A percentile compares a stretch with the other conserved stretches of the same genome.
Conservation (phyloP, 1,140 invertebrate species). For the Musca domestica region DNA sequence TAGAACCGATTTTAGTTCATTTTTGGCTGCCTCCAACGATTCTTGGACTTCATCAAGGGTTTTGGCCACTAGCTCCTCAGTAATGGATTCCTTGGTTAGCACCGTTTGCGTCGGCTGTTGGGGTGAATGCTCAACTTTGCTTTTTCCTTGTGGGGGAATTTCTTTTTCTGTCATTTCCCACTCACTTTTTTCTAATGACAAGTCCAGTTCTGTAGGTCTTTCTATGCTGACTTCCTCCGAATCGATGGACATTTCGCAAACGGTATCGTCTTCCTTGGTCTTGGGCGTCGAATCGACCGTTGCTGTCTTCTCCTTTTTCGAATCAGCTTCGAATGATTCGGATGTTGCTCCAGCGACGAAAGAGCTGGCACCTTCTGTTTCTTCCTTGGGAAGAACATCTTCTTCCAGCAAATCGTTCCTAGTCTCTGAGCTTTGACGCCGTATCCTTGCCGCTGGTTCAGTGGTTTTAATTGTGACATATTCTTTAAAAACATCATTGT, state of each 20-base stretch:
- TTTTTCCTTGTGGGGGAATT: slow-evolving; percentile 37
- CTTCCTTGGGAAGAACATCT: slow-evolving; percentile 36
- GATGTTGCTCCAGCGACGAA: neutral
- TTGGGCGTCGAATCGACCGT: neutral
- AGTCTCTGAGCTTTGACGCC: slow-evolving; percentile 47
- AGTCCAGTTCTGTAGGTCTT: slow-evolving; percentile 35
- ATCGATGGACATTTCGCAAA: neutral
- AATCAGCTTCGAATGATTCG: neutral
- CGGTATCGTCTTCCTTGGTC: neutral
- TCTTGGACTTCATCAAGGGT: slow-evolving; percentile 70
- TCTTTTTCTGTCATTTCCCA: slow-evolving; percentile 50
- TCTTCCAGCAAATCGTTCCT: slow-evolving; percentile 46
- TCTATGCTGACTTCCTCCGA: neutral
- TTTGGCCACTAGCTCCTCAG: slow-evolving; percentile 56
- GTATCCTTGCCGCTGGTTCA: slow-evolving; percentile 34
- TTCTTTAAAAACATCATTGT: slow-evolving; percentile 46
- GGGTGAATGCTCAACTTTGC: slow-evolving; percentile 52
- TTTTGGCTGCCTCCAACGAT: slow-evolving; percentile 64
- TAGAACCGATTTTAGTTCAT: slow-evolving; percentile 59
- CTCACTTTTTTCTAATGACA: slow-evolving; percentile 49
- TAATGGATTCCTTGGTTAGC: slow-evolving; percentile 50
- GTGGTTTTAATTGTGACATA: slow-evolving; percentile 44
- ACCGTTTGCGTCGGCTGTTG: slow-evolving; percentile 42
- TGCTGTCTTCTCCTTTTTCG: neutral
- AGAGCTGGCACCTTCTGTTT: slow-evolving; percentile 15